Evolutionary conservation across 1,140 invertebrate genomes (phyloP).

Genomic region (Elysia chlorotica): DNA sequence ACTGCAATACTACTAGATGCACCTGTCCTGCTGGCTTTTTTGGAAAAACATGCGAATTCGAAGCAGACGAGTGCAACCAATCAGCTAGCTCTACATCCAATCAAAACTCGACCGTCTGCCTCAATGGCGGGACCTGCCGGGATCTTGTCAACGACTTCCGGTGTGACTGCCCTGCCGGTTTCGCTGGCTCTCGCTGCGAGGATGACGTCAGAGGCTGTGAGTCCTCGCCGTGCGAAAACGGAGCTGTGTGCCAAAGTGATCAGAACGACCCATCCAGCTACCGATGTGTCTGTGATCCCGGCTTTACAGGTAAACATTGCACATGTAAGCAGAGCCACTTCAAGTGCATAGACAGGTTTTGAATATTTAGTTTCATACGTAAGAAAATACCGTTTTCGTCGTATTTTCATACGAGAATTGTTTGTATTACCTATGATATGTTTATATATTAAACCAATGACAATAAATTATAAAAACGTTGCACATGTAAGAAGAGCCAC

Average conservation of each 20-base stretch:
- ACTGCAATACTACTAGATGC: too few relatives aligned
- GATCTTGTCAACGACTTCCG: constrained; percentile 53
- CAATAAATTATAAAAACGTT: too few relatives aligned
- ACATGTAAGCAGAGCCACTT: too few relatives aligned
- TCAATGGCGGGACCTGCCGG: constrained; percentile 36
- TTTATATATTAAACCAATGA: too few relatives aligned
- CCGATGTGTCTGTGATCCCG: constrained; percentile 28
- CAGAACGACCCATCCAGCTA: neutral
- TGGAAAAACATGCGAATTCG: constrained; percentile 45
- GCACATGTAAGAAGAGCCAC: too few relatives aligned
- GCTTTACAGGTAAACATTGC: constrained; percentile 19
- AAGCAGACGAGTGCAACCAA: constrained; percentile 40
- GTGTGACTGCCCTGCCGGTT: constrained; percentile 37
- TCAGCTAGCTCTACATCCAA: too few relatives aligned
- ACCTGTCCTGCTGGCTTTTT: constrained; percentile 15
- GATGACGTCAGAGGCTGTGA: constrained; percentile 37
- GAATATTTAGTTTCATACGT: too few relatives aligned
- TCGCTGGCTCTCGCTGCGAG: constrained; percentile 63
- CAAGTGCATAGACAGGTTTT: too few relatives aligned
- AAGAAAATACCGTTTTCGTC: too few relatives aligned
- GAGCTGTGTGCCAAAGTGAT: constrained; percentile 62
- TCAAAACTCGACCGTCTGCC: constrained; percentile 37
- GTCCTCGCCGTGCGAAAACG: constrained; percentile 30
- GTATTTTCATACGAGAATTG: too few relatives aligned
- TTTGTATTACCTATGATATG: too few relatives aligned